Percentiles rank a stretch among this genome's conserved stretches.
These are phyloP conservation scores for Agapornis canus DNA, from an alignment of 2,797 vertebrate species.

Conservation along the genomic window DNA sequence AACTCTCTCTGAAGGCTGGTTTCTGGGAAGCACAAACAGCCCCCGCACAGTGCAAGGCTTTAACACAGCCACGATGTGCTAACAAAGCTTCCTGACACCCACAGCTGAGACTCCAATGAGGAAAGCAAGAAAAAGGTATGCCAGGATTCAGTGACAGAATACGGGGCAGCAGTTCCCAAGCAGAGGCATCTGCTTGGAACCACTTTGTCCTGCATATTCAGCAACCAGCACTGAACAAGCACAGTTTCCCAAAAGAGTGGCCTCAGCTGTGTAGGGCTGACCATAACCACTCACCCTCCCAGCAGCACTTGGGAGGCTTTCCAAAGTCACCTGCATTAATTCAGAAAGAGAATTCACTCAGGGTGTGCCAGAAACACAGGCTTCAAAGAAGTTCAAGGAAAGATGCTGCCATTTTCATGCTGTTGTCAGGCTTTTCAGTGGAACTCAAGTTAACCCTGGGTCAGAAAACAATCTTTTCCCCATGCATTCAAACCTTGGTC, in stretches of 20 bases:
- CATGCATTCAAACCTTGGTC: neutral
- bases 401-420: neutral
- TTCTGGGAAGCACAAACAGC: neutral
- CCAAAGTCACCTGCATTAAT: neutral
- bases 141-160: neutral
- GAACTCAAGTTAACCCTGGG: neutral
- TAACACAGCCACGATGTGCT: rapidly evolving
- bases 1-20: neutral
- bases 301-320: neutral
- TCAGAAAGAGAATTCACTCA: neutral
- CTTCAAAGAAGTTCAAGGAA: neutral
- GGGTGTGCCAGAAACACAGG: constrained; percentile 29
- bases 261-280: rapidly evolving
- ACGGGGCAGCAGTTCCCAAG: rapidly evolving
- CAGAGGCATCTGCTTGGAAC: rapidly evolving
- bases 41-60: neutral
- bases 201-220: neutral
- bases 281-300: neutral
- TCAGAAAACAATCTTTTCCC: neutral
- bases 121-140: neutral
- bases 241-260: neutral
- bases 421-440: neutral
- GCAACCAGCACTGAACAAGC: neutral
- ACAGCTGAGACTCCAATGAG: neutral
- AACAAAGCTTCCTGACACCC: neutral